These are phyloP conservation scores for Phylloscopus trochiloides DNA, from an alignment of 2,113 vertebrate species.

Conservation along the genomic window DNA sequence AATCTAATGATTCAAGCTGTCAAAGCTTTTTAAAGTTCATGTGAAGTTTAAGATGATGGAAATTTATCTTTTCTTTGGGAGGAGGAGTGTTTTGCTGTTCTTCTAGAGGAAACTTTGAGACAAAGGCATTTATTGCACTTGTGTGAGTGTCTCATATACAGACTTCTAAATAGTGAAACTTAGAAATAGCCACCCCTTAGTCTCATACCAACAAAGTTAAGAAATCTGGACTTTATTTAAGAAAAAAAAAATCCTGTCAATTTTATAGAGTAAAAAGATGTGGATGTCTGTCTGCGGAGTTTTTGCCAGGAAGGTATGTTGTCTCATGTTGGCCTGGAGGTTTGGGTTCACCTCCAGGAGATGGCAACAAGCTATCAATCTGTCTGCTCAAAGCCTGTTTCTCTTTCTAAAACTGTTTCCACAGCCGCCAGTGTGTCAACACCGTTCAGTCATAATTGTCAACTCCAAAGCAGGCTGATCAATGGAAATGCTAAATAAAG, in stretches of 20 bases:
- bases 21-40: neutral
- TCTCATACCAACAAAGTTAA: neutral
- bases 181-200: neutral
- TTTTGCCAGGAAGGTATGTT: neutral
- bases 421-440: neutral
- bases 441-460: neutral
- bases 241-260: neutral
- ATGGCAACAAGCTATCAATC: neutral
- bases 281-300: neutral
- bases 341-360: neutral
- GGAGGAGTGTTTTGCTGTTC: neutral
- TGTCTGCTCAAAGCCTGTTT: neutral
- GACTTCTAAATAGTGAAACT: neutral
- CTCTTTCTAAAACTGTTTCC: neutral
- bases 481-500: constrained; percentile 48
- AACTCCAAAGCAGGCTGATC: constrained; percentile 6
- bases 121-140: neutral
- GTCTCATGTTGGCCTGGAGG: neutral
- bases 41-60: neutral
- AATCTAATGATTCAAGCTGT: neutral
- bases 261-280: neutral
- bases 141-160: neutral
- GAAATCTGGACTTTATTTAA: neutral
- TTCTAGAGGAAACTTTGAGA: neutral
- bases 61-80: neutral